phyloP scores from a whole-genome alignment of 2,113 vertebrate species.

The Dolichotis patagonum region DNA sequence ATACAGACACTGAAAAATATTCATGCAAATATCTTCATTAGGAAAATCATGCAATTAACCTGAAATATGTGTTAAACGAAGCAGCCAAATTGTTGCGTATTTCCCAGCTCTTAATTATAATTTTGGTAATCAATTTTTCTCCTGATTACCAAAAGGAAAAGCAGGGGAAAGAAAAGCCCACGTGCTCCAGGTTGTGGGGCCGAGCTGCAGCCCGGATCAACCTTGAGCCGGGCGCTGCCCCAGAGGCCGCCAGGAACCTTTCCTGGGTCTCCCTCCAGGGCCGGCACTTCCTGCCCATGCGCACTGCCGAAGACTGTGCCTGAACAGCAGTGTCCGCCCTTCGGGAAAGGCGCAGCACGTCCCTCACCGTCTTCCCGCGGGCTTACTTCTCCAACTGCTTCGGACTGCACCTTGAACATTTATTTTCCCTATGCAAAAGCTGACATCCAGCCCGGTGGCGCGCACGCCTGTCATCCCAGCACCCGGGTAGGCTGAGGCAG shows the following conservation, averaged over 20 bases:
- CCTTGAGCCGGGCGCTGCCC: neutral
- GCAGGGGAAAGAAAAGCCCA: neutral
- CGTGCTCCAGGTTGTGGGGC: neutral
- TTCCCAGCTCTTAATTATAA: slow-evolving; percentile 82
- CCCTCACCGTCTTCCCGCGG: neutral
- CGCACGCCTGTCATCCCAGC: too few relatives aligned
- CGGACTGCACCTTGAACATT: neutral
- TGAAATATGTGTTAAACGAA: slow-evolving; percentile 79
- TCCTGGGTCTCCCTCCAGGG: neutral
- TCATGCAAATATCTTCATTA: slow-evolving; percentile 81
- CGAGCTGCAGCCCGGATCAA: neutral
- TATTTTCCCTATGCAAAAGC: neutral
- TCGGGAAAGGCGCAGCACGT: too few relatives aligned
- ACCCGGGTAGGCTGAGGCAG: too few relatives aligned
- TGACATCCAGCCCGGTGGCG: neutral
- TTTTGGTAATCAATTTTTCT: slow-evolving; percentile 81
- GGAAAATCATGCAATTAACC: slow-evolving; percentile 79
- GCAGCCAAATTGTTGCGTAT: slow-evolving; percentile 80
- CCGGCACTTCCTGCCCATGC: slow-evolving; percentile 41
- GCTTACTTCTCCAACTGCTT: slow-evolving; percentile 49
- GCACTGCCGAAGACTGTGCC: slow-evolving; percentile 28
- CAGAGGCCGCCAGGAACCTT: slow-evolving; percentile 58
- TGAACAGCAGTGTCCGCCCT: slow-evolving; percentile 7
- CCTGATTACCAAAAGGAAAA: slow-evolving; percentile 68
- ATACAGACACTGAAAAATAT: slow-evolving; percentile 64